Evolutionary conservation across 2,888 invertebrate species (phyloP), one percentile per base, ranked within the genome.

Genomic region (Horisme vitalbata): DNA sequence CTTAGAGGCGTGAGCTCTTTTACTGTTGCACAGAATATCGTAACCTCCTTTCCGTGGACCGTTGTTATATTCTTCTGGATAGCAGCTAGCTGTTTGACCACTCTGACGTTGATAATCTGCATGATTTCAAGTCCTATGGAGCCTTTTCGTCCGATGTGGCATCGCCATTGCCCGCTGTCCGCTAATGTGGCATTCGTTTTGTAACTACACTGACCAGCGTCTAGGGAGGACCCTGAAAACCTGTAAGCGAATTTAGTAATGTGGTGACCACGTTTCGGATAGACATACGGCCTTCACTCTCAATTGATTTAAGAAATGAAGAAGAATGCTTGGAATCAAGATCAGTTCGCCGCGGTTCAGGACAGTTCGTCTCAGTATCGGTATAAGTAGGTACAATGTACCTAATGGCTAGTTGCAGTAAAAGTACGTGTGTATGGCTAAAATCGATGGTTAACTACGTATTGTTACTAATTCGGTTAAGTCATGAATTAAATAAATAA

Each of bases 131-230:
- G 48, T 0, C 85, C 78, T 3, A 65, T 67, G 0, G 61, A 33
- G 2, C 47, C 50, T 13, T 68, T 60, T 1, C 65, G 67, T 1
- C 91, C 91, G 8, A 91, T 83, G 51, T 91, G 84, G 51, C 91
- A 91, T 2, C 63, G 73, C 91, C 91, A 91, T 46, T 68, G 62
- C 0, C 91, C 91, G 1, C 71, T 68, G 47, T 89, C 88, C 1
- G 57, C 46, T 11, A 55, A 56, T 0, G 69, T 72, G 0, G 68
- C 80, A 14, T 66, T 67, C 9, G 87, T 68, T 31, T 68, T 74
- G 15, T 85, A 65, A 2, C 68, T 66, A 54, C 91, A 91, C 18
- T 75, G 75, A 0, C 90, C 91, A 3, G 74, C 70, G 11, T 65
- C 75, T 1, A 90, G 65, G 0, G 72, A 65, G 4, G 55, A 47